Conservation (phyloP, 1,140 invertebrate species). For the Adoxophyes honmai region DNA sequence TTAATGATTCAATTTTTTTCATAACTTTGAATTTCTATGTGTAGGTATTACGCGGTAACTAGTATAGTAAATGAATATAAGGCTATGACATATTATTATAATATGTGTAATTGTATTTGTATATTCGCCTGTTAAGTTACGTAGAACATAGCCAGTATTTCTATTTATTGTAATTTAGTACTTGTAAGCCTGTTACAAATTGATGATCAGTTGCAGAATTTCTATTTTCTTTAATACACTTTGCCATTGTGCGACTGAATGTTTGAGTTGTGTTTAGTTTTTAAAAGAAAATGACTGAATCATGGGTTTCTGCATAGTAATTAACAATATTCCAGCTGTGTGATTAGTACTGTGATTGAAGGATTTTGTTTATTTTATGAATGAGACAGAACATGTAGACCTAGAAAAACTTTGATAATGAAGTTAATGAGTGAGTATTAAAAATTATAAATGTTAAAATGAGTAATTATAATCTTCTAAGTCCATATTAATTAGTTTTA, state of each 20-base stretch:
- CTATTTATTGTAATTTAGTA: conserved; percentile 14
- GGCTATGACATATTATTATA: background rate
- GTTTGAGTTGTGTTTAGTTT: background rate
- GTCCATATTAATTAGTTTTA: conserved; percentile 3
- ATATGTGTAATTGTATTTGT: conserved; percentile 1
- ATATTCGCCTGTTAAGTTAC: conserved; percentile 12
- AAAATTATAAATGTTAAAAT: conserved; percentile 12
- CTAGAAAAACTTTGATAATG: conserved; percentile 7
- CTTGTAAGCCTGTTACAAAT: background rate
- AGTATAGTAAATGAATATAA: background rate
- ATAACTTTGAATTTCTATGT: background rate
- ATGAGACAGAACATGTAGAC: conserved; percentile 5
- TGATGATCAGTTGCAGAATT: background rate
- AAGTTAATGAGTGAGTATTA: conserved; percentile 14
- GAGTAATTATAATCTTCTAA: conserved; percentile 14
- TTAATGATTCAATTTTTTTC: background rate
- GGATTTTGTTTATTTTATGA: conserved; percentile 15
- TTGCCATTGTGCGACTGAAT: background rate
- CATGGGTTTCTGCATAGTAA: background rate
- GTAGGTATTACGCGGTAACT: conserved; percentile 3
- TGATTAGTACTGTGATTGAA: conserved; percentile 14
- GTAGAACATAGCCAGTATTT: background rate
- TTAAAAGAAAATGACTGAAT: conserved; percentile 1
- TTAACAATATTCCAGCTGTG: conserved; percentile 12
- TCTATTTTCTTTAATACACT: background rate